Base-by-base conservation (phyloP, 2,888 invertebrate species). In the Odontomyia ornata region DNA sequence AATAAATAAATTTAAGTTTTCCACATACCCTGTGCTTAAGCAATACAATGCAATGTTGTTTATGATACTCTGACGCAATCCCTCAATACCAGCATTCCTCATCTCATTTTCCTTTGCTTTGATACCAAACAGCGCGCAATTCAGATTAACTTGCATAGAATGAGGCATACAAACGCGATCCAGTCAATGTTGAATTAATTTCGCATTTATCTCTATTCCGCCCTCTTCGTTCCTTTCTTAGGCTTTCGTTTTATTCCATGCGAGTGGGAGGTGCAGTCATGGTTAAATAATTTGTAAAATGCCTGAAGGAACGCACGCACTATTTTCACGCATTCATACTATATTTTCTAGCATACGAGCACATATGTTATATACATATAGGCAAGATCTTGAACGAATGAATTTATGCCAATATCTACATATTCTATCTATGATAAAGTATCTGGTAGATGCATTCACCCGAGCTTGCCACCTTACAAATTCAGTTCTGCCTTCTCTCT, bases 221-320 rank as follows among this genome's bases (percentile, higher is more conserved):
- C 25, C 60, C 1, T 25, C 60, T 60, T 4, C 60, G 5, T 60
- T 23, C 23, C 60, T 25, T 5, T 60, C 60, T 15, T 60, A 5
- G 60, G 9, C 21, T 60, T 25, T 13, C 25, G 9, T 7, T 13
- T 25, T 5, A 7, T 60, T 25, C 5, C 25, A 21, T 46, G 43
- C 30, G 67, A 27, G 67, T 67, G 15, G 46, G 46, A 67, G 67
- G 23, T 67, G 46, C 43, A 67, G 23, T n/a, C 46, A 46, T 67
- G 46, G 46, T 21, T 57, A 56, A 72, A 57, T 72, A 56, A 57
- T 56, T 57, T 57, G 57, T 30, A 72, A 67, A 56, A 28, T 72
- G 72, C 72, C 46, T n/a, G 5, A 3, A 57, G 72, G 21, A 52
- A 72, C 52, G 56, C 72, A 57, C 72, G 57, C 57, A 72, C 72